These are phyloP conservation scores for Grallaria varia DNA, from an alignment of 2,113 vertebrate species.

Conservation along the genomic window DNA sequence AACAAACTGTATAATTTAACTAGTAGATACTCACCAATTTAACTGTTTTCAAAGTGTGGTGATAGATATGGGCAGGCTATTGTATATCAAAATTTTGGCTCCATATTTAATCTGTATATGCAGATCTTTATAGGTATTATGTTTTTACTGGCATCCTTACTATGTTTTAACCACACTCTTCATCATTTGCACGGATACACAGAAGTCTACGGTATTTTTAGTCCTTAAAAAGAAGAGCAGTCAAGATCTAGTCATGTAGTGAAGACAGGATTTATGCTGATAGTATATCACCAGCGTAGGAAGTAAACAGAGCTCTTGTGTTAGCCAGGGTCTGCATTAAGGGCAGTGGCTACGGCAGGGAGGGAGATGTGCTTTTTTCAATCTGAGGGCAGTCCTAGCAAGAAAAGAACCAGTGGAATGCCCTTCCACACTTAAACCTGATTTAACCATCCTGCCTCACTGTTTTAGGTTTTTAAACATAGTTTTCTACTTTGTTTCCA, in stretches of 20 bases:
- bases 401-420: not conserved
- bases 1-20: not conserved
- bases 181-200: not conserved
- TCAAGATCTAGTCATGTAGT: not conserved
- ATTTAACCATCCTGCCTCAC: not conserved
- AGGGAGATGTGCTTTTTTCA: not conserved
- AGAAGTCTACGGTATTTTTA: not conserved
- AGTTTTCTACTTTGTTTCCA: not conserved
- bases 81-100: not conserved
- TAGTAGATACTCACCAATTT: not conserved
- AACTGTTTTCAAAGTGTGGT: not conserved
- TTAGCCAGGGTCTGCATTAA: not conserved
- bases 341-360: fast-evolving
- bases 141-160: not conserved
- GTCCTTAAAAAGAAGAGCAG: not conserved
- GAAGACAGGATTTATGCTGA: not conserved
- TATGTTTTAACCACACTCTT: not conserved
- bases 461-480: not conserved
- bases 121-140: not conserved
- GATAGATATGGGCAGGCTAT: not conserved
- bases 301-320: not conserved
- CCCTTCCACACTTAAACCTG: not conserved
- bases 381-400: fast-evolving
- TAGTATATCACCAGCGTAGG: not conserved
- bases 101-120: not conserved